These are phyloP conservation scores for Mimachlamys varia DNA, from an alignment of 2,888 invertebrate genomes.

Conservation along the genomic window DNA sequence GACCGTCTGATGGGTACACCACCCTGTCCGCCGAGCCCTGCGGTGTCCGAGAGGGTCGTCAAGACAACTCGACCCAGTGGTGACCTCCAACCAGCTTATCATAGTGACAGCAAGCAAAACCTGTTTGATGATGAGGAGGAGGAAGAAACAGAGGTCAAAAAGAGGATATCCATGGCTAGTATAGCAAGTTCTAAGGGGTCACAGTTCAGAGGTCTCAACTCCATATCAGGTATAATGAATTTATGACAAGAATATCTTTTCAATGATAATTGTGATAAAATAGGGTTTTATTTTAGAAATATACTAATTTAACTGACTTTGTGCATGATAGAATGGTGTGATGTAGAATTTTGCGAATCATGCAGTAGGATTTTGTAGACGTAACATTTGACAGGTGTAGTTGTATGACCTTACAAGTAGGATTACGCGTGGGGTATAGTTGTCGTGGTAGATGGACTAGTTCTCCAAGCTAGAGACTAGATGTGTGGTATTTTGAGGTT, in stretches of 20 bases:
- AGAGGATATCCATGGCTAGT: conserved; percentile 58
- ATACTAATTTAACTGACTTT: background rate
- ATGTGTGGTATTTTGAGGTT: no score
- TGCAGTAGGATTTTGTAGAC: background rate
- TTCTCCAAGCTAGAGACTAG: background rate
- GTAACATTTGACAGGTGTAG: background rate
- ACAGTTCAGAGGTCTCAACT: conserved; percentile 39
- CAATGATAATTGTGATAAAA: background rate
- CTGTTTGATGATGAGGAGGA: conserved; percentile 45
- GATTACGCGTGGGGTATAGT: background rate
- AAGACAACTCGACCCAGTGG: background rate
- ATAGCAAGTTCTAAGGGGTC: conserved; percentile 59
- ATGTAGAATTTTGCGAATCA: background rate
- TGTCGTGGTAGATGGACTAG: background rate
- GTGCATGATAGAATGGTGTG: conserved; percentile 24
- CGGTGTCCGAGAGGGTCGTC: background rate
- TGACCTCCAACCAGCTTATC: background rate
- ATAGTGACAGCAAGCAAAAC: conserved; percentile 23
- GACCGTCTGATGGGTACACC: conserved; percentile 13
- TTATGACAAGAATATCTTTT: background rate
- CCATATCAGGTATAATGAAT: background rate
- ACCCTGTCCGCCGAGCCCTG: background rate
- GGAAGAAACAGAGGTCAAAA: conserved; percentile 58
- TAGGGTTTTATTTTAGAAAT: background rate
- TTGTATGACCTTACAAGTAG: background rate